A percentile compares a stretch with the other conserved stretches of the same genome.
These are phyloP conservation scores for Pardalotus punctatus DNA, from an alignment of 2,113 vertebrate genomes.

Conservation along the genomic window DNA sequence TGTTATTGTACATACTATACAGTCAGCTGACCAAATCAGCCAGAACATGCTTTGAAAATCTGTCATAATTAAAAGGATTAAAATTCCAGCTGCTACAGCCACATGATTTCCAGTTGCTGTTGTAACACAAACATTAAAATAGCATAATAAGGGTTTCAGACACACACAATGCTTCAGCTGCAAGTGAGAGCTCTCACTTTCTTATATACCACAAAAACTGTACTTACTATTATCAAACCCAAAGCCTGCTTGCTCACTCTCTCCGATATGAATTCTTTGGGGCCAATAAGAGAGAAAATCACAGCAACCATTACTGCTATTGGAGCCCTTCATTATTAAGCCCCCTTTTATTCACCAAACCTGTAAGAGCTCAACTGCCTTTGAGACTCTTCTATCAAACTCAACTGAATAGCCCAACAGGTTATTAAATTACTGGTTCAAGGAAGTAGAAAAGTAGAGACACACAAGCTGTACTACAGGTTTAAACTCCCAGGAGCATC, in stretches of 20 bases:
- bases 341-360: neutral
- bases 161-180: neutral
- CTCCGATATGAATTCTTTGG: neutral
- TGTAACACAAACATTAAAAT: conserved; percentile 59
- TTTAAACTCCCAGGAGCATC: conserved; percentile 12
- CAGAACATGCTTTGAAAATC: conserved; percentile 63
- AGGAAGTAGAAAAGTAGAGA: neutral
- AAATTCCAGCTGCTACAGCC: conserved; percentile 63
- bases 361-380: neutral
- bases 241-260: neutral
- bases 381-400: neutral
- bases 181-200: neutral
- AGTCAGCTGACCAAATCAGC: conserved; percentile 64
- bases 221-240: neutral
- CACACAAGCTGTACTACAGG: conserved; percentile 5
- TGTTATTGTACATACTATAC: conserved; percentile 61
- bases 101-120: conserved; percentile 57
- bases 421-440: neutral
- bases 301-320: neutral
- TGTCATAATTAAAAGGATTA: conserved; percentile 66
- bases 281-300: neutral
- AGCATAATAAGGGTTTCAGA: conserved; percentile 44
- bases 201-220: neutral
- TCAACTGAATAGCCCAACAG: neutral
- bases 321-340: neutral